A percentile compares a stretch with the other conserved stretches of the same genome.
These are phyloP conservation scores for Anguilla marmorata DNA, from an alignment of 2,797 vertebrate species.

Conservation along the genomic window DNA sequence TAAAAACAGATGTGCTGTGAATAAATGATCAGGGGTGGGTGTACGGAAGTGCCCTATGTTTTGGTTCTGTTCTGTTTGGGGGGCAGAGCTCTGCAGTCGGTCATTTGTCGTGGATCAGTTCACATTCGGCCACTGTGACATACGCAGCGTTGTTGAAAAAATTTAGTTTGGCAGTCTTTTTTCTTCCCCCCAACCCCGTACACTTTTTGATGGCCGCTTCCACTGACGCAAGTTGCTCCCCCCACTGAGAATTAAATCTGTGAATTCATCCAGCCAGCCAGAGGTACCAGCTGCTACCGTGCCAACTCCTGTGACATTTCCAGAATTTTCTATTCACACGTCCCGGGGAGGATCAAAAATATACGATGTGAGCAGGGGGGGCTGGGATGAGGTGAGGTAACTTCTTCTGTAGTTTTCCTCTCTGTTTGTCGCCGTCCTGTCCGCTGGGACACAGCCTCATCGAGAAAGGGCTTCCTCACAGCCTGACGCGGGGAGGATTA, in stretches of 20 bases:
- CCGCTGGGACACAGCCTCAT: background rate
- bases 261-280: constrained; percentile 22
- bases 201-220: background rate
- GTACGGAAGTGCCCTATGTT: background rate
- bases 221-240: background rate
- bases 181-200: background rate
- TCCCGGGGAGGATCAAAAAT: background rate
- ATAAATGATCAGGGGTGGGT: background rate
- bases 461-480: background rate
- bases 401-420: background rate
- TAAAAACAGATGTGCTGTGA: background rate
- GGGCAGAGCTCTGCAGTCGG: background rate
- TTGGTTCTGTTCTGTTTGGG: background rate
- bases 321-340: background rate
- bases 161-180: background rate
- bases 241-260: constrained; percentile 27
- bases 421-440: background rate
- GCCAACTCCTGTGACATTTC: background rate
- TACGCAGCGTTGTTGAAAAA: background rate
- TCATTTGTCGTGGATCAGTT: background rate
- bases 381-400: background rate
- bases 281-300: background rate
- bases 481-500: constrained; percentile 28
- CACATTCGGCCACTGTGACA: background rate
- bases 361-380: background rate